Conservation (phyloP, 2,113 vertebrate genomes). For the Toxotes chatareus region DNA sequence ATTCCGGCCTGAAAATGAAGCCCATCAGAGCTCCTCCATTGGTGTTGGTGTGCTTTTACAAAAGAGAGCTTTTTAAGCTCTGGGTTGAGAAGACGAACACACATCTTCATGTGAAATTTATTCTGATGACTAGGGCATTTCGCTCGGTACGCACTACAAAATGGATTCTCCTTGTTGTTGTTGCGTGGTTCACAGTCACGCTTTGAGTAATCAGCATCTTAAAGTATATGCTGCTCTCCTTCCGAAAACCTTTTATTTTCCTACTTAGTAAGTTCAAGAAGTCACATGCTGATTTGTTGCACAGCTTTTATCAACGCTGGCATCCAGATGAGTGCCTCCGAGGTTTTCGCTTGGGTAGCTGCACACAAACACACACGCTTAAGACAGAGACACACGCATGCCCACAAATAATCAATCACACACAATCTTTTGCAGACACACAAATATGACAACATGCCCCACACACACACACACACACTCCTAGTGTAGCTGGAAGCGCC, state of each 20-base stretch:
- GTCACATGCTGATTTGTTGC: slow-evolving; percentile 12
- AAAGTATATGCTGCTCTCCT: slow-evolving; percentile 1
- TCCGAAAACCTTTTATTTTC: neutral
- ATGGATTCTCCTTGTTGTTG: slow-evolving; percentile 62
- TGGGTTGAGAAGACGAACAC: slow-evolving; percentile 35
- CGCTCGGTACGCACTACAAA: slow-evolving; percentile 37
- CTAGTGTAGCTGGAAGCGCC: slow-evolving; percentile 30
- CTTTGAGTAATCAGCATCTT: slow-evolving; percentile 44
- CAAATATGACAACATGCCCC: slow-evolving; percentile 6
- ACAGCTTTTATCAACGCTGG: slow-evolving; percentile 3
- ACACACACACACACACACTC: slow-evolving; percentile 4
- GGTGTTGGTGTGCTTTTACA: slow-evolving; percentile 33
- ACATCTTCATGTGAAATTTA: slow-evolving; percentile 67
- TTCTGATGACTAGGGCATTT: slow-evolving; percentile 41
- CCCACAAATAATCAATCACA: slow-evolving; percentile 30
- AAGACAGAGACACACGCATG: slow-evolving; percentile 14
- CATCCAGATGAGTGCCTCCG: slow-evolving; percentile 17
- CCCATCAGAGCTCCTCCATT: neutral
- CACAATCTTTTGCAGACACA: neutral
- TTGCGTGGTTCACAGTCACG: slow-evolving; percentile 22
- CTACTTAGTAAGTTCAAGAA: slow-evolving; percentile 29
- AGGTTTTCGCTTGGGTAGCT: slow-evolving; percentile 12
- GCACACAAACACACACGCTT: neutral
- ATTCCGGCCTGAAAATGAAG: slow-evolving; percentile 51
- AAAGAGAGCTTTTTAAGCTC: slow-evolving; percentile 51